Evolutionary conservation across 2,113 vertebrate genomes (phyloP), one percentile per base, ranked within the genome.

Genomic region (Tympanuchus pallidicinctus): DNA sequence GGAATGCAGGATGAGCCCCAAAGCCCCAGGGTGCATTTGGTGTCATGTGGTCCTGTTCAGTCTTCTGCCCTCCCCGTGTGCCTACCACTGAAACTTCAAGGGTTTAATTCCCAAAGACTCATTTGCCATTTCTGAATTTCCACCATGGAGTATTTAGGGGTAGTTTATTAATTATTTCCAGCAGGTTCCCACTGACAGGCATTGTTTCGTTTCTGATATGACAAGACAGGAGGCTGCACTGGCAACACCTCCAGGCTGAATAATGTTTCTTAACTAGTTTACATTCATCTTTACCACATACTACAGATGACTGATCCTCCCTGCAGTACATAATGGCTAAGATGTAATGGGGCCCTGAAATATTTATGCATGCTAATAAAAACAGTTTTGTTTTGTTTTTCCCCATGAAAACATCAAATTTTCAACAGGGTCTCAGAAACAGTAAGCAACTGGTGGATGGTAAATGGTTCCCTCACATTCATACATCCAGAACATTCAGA

Each of bases 221-320:
- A 95, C 92, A 95, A 96, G 91, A 92, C 78, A 88, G 92, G 72
- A 85, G 20, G n/a, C 75, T 38, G 89, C 92, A 63, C 87, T 32
- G 74, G 90, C 95, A 96, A 95, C 96, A 89, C 92, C 91, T 93
- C 89, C 91, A 71, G 92, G 91, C 82, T 96, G 95, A 96, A 95
- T 91, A 95, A 94, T 91, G 94, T 84, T 95, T 91, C 73, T 92
- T 80, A 96, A 93, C 89, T 40, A 91, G 42, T 61, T 79, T 38
- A 45, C 85, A 71, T 94, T 43, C 94, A 74, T 85, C 91, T 87
- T 25, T 13, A 50, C 88, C 72, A 40, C 71, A 6, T 4, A 52
- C 21, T 71, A 28, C 86, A 89, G 87, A 42, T 21, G 59, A 70
- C 54, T 67, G 20, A 45, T 56, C 48, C 80, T 74, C 61, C 5